Percentiles rank a stretch among this genome's conserved stretches.
These are phyloP conservation scores for Chinchilla lanigera DNA, from an alignment of 2,113 vertebrate species.

Conservation along the genomic window DNA sequence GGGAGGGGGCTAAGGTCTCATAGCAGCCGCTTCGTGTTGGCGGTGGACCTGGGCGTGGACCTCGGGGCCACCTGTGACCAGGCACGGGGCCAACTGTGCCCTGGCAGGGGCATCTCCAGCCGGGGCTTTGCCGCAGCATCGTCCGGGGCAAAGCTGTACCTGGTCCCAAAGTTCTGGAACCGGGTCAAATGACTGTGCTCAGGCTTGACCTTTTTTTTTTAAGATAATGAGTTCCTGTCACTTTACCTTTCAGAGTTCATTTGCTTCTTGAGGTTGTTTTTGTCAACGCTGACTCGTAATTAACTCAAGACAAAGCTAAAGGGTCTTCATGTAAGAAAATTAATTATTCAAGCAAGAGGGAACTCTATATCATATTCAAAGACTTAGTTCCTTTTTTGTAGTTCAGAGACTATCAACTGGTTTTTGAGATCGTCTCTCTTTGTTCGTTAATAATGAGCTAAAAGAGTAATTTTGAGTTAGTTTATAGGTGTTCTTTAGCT, in stretches of 20 bases:
- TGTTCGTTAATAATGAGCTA: slow-evolving; percentile 1
- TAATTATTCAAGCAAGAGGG: background rate
- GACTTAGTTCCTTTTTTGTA: background rate
- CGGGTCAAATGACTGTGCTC: background rate
- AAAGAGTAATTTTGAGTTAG: slow-evolving; percentile 46
- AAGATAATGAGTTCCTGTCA: background rate
- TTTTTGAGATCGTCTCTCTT: slow-evolving; percentile 8
- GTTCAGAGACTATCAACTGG: background rate
- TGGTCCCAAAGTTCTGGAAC: background rate
- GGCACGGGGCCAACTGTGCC: no score
- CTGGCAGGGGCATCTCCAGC: background rate
- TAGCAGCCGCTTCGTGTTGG: background rate
- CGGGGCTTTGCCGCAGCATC: background rate
- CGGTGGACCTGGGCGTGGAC: no score
- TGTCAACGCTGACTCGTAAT: background rate
- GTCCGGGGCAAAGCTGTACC: fast-evolving
- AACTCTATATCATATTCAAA: background rate
- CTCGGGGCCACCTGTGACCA: no score
- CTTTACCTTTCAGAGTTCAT: background rate
- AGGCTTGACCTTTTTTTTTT: background rate
- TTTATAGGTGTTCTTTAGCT: background rate
- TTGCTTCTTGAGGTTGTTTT: slow-evolving; percentile 31
- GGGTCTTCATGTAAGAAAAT: background rate
- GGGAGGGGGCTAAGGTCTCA: background rate
- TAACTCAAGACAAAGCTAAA: background rate